Percentiles rank a stretch among this genome's conserved stretches.
These are phyloP conservation scores for Meiosimyza platycephala DNA, from an alignment of 2,888 invertebrate genomes.

Conservation along the genomic window DNA sequence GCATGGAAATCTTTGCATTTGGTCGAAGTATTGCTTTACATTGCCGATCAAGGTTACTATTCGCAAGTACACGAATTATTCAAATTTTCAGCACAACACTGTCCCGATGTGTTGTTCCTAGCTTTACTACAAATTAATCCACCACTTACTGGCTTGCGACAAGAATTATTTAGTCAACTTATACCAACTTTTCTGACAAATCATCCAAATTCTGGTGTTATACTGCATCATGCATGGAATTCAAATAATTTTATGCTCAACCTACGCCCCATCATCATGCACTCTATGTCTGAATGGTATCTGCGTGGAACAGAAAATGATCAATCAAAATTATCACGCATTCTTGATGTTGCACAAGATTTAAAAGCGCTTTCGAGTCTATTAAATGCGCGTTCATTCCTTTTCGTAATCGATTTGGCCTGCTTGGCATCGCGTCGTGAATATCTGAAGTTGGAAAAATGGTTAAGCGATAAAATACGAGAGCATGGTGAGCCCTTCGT, in stretches of 20 bases:
- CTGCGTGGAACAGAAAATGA: constrained; percentile 87
- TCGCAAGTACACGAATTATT: constrained; percentile 84
- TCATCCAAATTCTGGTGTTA: constrained; percentile 96
- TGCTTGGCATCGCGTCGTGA: constrained; percentile 97
- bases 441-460: constrained; percentile 97
- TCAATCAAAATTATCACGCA: constrained; percentile 91
- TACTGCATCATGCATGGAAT: constrained; percentile 97
- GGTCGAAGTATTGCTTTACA: constrained; percentile 85
- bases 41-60: constrained; percentile 89
- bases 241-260: constrained; percentile 75
- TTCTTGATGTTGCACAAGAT: constrained; percentile 97
- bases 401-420: constrained; percentile 98
- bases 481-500: constrained; percentile 95
- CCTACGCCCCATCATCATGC: constrained; percentile 88
- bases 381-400: constrained; percentile 89
- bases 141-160: constrained; percentile 81
- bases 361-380: constrained; percentile 90
- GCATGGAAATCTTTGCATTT: constrained; percentile 95
- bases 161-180: constrained; percentile 87
- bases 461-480: constrained; percentile 96
- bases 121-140: constrained; percentile 89
- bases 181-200: constrained; percentile 95
- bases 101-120: constrained; percentile 93
- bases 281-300: constrained; percentile 98
- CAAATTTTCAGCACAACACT: constrained; percentile 90